Percentiles rank a stretch among this genome's conserved stretches.
Evolutionary conservation across 2,888 invertebrate species (phyloP).

Genomic region (Tipula unca): DNA sequence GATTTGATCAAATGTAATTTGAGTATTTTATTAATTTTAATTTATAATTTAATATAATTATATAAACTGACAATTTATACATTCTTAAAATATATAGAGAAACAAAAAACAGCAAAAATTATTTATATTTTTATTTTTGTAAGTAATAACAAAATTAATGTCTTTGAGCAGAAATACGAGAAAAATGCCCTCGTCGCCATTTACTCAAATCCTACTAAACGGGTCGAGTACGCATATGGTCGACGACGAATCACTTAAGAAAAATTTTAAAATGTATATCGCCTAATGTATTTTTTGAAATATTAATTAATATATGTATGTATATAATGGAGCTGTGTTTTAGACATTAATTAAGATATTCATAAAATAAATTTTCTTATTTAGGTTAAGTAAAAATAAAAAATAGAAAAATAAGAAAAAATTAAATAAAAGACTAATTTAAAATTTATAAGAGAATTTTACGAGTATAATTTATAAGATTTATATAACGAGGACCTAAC

Average conservation of each 20-base stretch:
- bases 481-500: background rate
- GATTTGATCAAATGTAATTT: slow-evolving; percentile 8
- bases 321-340: background rate
- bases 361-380: background rate
- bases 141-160: background rate
- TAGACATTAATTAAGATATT: background rate
- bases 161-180: background rate
- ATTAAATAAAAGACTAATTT: background rate
- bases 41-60: no score
- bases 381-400: background rate
- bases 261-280: background rate
- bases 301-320: background rate
- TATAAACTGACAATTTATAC: background rate
- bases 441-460: background rate
- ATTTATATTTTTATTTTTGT: background rate
- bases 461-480: slow-evolving; percentile 14
- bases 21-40: background rate
- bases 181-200: no score
- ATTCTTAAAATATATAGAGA: background rate
- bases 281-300: background rate
- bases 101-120: background rate
- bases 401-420: background rate
- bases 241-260: background rate
- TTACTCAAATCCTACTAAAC: no score
- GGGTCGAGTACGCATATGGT: background rate